Conservation (phyloP, 1,140 invertebrate genomes). For the Drosophila watanabei region DNA sequence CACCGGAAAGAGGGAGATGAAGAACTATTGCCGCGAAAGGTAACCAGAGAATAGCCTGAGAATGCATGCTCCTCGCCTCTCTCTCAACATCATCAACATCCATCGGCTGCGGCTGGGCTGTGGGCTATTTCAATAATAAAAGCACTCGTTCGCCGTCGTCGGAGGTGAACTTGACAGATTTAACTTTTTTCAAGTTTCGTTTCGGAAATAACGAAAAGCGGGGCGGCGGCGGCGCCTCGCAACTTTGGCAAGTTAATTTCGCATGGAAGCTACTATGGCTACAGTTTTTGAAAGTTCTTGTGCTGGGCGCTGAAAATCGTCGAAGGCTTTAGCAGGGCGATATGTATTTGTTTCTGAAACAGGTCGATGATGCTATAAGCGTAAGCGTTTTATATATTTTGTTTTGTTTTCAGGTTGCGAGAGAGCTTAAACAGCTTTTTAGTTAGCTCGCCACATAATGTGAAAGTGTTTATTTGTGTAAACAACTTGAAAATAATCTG, state of each 20-base stretch:
- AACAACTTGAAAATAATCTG: slow-evolving; percentile 1
- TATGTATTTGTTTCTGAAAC: slow-evolving; percentile 59
- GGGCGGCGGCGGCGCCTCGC: slow-evolving; percentile 38
- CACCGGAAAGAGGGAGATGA: background rate
- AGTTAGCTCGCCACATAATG: slow-evolving; percentile 18
- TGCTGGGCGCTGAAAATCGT: slow-evolving; percentile 84
- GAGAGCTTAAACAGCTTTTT: slow-evolving; percentile 79
- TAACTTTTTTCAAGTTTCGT: slow-evolving; percentile 82
- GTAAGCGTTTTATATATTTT: slow-evolving; percentile 52
- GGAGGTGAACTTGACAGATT: slow-evolving; percentile 80
- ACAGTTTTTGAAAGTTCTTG: slow-evolving; percentile 84
- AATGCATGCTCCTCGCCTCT: slow-evolving; percentile 16
- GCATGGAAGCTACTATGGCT: slow-evolving; percentile 83
- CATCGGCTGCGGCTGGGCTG: background rate
- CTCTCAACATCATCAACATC: background rate
- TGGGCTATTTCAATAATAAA: slow-evolving; percentile 60
- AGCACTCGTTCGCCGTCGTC: slow-evolving; percentile 57
- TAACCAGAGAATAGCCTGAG: slow-evolving; percentile 39
- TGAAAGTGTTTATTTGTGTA: slow-evolving; percentile 41
- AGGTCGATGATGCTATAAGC: slow-evolving; percentile 49
- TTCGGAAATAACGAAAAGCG: slow-evolving; percentile 77
- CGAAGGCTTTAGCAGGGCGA: slow-evolving; percentile 83
- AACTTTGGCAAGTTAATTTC: slow-evolving; percentile 82
- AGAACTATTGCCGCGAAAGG: slow-evolving; percentile 8
- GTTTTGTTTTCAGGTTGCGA: slow-evolving; percentile 17